These are phyloP conservation scores for Rhagoletis zephyria DNA, from an alignment of 1,140 invertebrate species.

Conservation along the genomic window DNA sequence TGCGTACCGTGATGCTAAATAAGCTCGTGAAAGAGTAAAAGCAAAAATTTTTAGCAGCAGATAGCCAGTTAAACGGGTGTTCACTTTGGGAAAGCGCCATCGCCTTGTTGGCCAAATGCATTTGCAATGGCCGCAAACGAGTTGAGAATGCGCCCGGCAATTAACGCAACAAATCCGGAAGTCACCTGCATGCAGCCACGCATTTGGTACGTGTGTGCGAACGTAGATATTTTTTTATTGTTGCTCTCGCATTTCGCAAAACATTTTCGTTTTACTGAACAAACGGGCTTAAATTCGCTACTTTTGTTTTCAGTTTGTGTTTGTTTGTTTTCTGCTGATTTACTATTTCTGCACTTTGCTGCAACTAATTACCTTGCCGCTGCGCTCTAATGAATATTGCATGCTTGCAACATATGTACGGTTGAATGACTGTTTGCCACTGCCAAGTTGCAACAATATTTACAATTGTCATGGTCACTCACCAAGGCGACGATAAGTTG, in stretches of 20 bases:
- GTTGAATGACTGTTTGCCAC: conserved; percentile 41
- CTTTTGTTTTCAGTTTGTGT: background rate
- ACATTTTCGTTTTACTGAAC: background rate
- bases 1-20: background rate
- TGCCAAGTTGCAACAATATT: conserved; percentile 38
- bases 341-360: background rate
- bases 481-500: conserved; percentile 33
- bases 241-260: background rate
- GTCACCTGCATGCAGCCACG: background rate
- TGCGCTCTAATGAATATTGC: conserved; percentile 46
- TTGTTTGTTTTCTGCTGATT: background rate
- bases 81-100: background rate
- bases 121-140: background rate
- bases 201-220: background rate
- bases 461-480: conserved; percentile 33
- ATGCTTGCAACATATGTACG: conserved; percentile 24
- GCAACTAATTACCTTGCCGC: conserved; percentile 1
- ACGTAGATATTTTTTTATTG: background rate
- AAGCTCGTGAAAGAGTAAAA: background rate
- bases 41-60: background rate
- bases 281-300: background rate
- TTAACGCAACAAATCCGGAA: conserved; percentile 49
- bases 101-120: background rate
- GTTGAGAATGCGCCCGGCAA: background rate
- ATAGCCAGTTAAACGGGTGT: conserved; percentile 4